phyloP scores from a whole-genome alignment of 2,797 vertebrate species.

The Zenarchopterus dispar region DNA sequence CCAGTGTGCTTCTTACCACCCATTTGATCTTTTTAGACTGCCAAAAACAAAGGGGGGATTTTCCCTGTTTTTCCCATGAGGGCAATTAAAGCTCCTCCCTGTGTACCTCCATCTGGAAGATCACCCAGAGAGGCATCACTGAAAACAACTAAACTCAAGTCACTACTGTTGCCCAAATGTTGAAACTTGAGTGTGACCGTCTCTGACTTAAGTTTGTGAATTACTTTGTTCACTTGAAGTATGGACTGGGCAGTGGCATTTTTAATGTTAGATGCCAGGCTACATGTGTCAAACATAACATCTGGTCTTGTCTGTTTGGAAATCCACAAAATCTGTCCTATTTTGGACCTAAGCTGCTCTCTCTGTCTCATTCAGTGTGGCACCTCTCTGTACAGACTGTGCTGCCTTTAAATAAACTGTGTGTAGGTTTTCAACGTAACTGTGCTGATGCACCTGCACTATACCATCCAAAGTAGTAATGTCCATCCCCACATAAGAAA shows the following conservation, averaged over 20 bases:
- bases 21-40: background rate
- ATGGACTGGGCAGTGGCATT: background rate
- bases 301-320: background rate
- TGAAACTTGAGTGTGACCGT: background rate
- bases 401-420: too few species aligned
- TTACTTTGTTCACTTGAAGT: background rate
- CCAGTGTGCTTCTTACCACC: background rate
- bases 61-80: background rate
- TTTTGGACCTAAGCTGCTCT: too few species aligned
- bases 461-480: too few species aligned
- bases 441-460: too few species aligned
- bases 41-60: too few species aligned
- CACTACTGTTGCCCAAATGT: background rate
- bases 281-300: constrained; percentile 6
- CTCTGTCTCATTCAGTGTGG: too few species aligned
- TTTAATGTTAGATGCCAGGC: background rate
- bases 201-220: background rate
- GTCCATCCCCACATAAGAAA: background rate
- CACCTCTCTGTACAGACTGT: too few species aligned
- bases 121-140: background rate
- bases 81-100: background rate
- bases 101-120: constrained; percentile 4
- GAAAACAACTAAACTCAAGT: too few species aligned
- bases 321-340: too few species aligned
- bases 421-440: too few species aligned